These are phyloP conservation scores for Tetanocera ferruginea DNA, from an alignment of 2,888 invertebrate genomes.

Conservation along the genomic window DNA sequence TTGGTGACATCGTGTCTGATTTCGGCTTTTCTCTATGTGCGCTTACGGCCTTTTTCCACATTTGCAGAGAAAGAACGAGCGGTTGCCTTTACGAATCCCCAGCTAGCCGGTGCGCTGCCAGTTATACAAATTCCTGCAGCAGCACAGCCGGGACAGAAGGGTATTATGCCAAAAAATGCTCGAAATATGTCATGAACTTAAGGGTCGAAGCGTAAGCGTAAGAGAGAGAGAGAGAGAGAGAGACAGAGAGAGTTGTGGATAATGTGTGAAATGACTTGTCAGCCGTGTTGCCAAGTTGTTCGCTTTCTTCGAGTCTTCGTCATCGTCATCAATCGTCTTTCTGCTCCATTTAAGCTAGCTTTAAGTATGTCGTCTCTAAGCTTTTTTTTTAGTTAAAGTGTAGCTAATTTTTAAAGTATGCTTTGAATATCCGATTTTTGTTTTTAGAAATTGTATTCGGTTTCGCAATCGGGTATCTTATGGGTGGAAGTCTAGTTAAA, in stretches of 20 bases:
- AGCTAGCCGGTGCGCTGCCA: slow-evolving; percentile 61
- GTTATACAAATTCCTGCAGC: slow-evolving; percentile 64
- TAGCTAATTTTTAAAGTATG: neutral
- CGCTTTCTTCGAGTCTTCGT: neutral
- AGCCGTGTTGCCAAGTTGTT: slow-evolving; percentile 34
- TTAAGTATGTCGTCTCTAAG: slow-evolving; percentile 7
- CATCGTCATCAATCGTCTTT: slow-evolving; percentile 7
- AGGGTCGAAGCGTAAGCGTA: neutral
- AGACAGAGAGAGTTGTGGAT: neutral
- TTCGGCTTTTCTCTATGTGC: slow-evolving; percentile 87
- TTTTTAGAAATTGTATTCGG: slow-evolving; percentile 14
- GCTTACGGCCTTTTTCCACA: slow-evolving; percentile 79
- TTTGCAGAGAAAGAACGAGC: slow-evolving; percentile 67
- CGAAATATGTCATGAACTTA: slow-evolving; percentile 49
- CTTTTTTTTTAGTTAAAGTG: slow-evolving; percentile 15
- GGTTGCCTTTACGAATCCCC: slow-evolving; percentile 68
- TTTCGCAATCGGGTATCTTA: slow-evolving; percentile 39
- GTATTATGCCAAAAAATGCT: slow-evolving; percentile 62
- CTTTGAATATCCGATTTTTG: slow-evolving; percentile 3
- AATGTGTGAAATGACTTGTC: slow-evolving; percentile 9
- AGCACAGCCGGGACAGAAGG: slow-evolving; percentile 44
- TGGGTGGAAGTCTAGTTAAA: slow-evolving; percentile 45
- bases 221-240: neutral
- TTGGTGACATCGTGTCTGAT: slow-evolving; percentile 87
- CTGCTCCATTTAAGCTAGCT: slow-evolving; percentile 6